Percentiles rank a stretch among this genome's conserved stretches.
Evolutionary conservation across 2,888 invertebrate genomes (phyloP).

Genomic region (Brachyptera risi): DNA sequence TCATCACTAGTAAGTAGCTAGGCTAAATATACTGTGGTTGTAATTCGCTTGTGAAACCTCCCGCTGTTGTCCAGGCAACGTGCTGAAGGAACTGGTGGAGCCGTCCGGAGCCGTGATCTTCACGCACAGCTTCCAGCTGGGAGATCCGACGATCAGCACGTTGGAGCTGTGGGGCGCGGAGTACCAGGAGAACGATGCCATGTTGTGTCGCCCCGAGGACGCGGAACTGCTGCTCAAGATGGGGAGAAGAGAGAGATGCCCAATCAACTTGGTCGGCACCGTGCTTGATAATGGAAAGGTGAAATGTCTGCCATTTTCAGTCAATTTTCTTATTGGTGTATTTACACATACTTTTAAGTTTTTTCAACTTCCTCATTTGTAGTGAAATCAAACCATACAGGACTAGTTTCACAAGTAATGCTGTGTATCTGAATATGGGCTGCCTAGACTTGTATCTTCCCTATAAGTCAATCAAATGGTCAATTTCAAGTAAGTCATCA

Average conservation of each 20-base stretch:
- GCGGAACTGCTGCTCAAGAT: constrained; percentile 62
- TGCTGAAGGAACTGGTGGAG: constrained; percentile 93
- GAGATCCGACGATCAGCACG: constrained; percentile 90
- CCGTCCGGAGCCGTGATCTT: constrained; percentile 91
- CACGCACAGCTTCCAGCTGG: constrained; percentile 79
- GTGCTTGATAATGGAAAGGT: constrained; percentile 82
- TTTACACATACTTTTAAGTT: not conserved
- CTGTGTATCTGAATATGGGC: too few species aligned
- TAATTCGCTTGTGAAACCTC: not conserved
- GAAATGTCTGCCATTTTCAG: constrained; percentile 38
- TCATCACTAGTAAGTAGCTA: too few species aligned
- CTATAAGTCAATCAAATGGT: too few species aligned
- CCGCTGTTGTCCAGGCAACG: constrained; percentile 68
- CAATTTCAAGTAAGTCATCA: too few species aligned
- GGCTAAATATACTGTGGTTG: too few species aligned
- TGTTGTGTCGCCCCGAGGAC: constrained; percentile 70
- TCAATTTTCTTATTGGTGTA: not conserved
- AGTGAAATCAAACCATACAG: not conserved
- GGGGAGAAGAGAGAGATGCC: constrained; percentile 84
- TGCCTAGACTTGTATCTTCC: too few species aligned
- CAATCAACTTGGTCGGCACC: constrained; percentile 87
- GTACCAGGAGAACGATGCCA: constrained; percentile 93
- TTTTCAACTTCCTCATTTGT: not conserved
- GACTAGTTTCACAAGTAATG: too few species aligned
- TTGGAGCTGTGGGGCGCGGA: constrained; percentile 98